phyloP scores from a whole-genome alignment of 2,888 invertebrate species.

The Phortica magna region DNA sequence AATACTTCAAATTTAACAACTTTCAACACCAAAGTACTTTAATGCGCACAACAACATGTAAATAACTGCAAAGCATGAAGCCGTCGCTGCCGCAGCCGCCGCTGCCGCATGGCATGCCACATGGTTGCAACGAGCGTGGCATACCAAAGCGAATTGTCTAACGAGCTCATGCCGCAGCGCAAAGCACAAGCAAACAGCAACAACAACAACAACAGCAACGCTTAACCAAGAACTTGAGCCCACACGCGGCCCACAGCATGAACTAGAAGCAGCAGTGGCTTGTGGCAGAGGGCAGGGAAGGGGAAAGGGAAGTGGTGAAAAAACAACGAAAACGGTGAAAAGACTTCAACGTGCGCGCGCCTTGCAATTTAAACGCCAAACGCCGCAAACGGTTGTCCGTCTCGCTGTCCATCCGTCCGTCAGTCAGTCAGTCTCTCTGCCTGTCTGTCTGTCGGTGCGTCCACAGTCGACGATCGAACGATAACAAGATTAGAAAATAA shows the following conservation, averaged over 20 bases:
- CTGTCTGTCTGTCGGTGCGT: conserved; percentile 25
- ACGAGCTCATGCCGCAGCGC: conserved; percentile 11
- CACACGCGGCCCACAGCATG: conserved; percentile 34
- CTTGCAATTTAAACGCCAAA: conserved; percentile 25
- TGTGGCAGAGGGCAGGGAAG: too few species aligned
- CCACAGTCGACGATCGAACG: conserved; percentile 60
- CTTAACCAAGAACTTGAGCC: conserved; percentile 19
- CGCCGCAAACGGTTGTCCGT: not conserved
- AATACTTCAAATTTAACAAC: not conserved
- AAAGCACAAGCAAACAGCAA: too few species aligned
- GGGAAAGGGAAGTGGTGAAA: conserved; percentile 20
- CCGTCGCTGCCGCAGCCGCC: not conserved
- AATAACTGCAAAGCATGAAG: conserved; percentile 46
- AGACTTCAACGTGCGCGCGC: conserved; percentile 1
- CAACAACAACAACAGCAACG: not conserved
- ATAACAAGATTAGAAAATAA: conserved; percentile 76
- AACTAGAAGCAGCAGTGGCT: not conserved
- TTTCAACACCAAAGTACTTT: conserved; percentile 20
- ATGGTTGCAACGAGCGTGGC: not conserved
- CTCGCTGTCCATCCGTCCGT: conserved; percentile 29
- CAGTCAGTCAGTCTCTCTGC: conserved; percentile 24
- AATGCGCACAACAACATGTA: conserved; percentile 52
- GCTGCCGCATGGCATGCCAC: not conserved
- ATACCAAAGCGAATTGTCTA: conserved; percentile 25
- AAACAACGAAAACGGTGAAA: conserved; percentile 13